Evolutionary conservation across 2,113 vertebrate genomes (phyloP).

Genomic region (Sterrhoptilus dennistouni): DNA sequence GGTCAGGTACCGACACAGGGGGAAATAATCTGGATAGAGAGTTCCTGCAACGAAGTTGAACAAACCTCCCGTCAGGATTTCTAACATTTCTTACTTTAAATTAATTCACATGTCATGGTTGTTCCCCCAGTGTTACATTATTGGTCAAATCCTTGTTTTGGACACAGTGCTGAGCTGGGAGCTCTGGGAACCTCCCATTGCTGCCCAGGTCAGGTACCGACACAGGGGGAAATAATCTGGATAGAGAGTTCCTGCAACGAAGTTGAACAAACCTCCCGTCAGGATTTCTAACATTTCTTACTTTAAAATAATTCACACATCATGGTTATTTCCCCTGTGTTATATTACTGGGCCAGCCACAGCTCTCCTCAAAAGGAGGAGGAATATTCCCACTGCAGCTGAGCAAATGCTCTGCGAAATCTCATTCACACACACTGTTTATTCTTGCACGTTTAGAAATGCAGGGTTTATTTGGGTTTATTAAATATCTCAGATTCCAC

Average conservation of each 20-base stretch:
- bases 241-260: constrained; percentile 64
- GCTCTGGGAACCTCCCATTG: neutral
- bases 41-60: constrained; percentile 54
- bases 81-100: neutral
- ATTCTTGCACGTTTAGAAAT: neutral
- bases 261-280: neutral
- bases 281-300: accelerated
- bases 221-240: constrained; percentile 59
- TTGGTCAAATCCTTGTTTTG: neutral
- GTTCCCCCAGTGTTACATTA: accelerated
- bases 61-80: neutral
- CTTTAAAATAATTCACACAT: neutral
- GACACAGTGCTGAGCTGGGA: neutral
- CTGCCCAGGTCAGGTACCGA: neutral
- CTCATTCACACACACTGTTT: neutral
- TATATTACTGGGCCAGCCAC: neutral
- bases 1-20: constrained; percentile 43
- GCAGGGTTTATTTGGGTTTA: neutral
- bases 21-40: constrained; percentile 67
- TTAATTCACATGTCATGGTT: accelerated
- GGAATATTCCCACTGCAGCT: neutral
- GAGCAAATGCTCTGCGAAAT: neutral
- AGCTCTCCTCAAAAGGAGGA: neutral
- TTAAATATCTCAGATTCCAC: neutral
- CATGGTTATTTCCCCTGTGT: accelerated